phyloP scores from a whole-genome alignment of 1,140 invertebrate species.

The Drosophila navojoa region DNA sequence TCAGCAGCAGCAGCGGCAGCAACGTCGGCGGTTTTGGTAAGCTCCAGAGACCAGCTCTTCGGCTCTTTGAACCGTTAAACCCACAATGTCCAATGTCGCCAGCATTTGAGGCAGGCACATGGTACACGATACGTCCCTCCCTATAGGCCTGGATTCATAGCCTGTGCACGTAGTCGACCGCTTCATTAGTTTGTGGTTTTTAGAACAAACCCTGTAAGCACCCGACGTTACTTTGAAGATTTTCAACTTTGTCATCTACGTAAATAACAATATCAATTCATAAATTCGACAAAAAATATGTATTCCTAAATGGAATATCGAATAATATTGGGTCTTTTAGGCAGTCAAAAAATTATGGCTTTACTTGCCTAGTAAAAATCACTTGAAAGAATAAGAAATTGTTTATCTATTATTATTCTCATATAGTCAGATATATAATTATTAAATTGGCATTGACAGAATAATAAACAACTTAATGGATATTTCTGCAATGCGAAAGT shows the following conservation, averaged over 20 bases:
- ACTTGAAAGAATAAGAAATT: not conserved
- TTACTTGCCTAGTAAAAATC: not conserved
- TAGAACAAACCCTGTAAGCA: slow-evolving; percentile 5
- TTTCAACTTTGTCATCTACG: not conserved
- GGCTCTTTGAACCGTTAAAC: slow-evolving; percentile 62
- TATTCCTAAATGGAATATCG: too few species aligned
- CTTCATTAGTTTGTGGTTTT: slow-evolving; percentile 77
- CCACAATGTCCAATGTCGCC: slow-evolving; percentile 61
- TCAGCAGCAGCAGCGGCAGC: slow-evolving; percentile 48
- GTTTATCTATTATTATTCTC: not conserved
- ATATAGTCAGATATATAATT: slow-evolving; percentile 1
- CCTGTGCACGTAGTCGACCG: slow-evolving; percentile 23
- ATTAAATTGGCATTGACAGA: slow-evolving; percentile 17
- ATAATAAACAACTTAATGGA: slow-evolving; percentile 16
- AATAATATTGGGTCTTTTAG: too few species aligned
- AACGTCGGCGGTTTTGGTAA: slow-evolving; percentile 65
- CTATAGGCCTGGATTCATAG: slow-evolving; percentile 30
- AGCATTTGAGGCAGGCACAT: slow-evolving; percentile 46
- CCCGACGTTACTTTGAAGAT: slow-evolving; percentile 6
- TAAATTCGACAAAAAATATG: not conserved
- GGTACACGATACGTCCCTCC: slow-evolving; percentile 4
- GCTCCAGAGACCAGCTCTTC: slow-evolving; percentile 59
- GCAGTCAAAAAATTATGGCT: too few species aligned
- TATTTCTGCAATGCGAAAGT: slow-evolving; percentile 20
- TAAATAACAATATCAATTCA: not conserved